These are phyloP conservation scores for Brachyhypopomus gauderio DNA, from an alignment of 2,113 vertebrate genomes.

Conservation along the genomic window DNA sequence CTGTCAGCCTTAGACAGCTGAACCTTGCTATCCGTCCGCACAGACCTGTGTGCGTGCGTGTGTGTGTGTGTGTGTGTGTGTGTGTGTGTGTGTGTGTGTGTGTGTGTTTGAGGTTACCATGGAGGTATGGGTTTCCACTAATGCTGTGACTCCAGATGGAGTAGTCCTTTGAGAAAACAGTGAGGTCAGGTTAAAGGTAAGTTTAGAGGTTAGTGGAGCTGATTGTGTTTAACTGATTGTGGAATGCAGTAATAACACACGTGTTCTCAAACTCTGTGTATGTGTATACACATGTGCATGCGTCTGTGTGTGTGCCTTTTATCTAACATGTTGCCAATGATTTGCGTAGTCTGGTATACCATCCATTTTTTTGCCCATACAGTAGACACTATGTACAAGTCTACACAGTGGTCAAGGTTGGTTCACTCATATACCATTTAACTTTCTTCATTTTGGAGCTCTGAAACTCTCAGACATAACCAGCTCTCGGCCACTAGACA, in stretches of 20 bases:
- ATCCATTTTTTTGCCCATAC: neutral
- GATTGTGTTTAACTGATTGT: slow-evolving; percentile 52
- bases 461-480: neutral
- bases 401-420: too few species aligned
- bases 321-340: slow-evolving; percentile 32
- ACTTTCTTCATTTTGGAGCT: neutral
- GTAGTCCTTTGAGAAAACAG: slow-evolving; percentile 43
- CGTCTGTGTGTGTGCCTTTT: neutral
- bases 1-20: slow-evolving; percentile 67
- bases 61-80: slow-evolving; percentile 19
- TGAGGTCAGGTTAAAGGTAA: slow-evolving; percentile 55
- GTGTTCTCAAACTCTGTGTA: slow-evolving; percentile 1
- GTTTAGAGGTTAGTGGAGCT: slow-evolving; percentile 43
- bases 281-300: neutral
- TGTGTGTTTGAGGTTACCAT: slow-evolving; percentile 10
- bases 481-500: neutral
- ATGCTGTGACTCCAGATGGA: slow-evolving; percentile 34
- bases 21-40: slow-evolving; percentile 65
- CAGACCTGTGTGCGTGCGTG: slow-evolving; percentile 12
- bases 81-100: slow-evolving; percentile 26
- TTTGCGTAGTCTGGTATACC: slow-evolving; percentile 19
- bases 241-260: slow-evolving; percentile 48
- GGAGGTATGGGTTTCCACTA: slow-evolving; percentile 42
- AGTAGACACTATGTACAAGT: neutral
- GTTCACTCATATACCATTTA: too few species aligned